These are phyloP conservation scores for Odontamblyopus lacepedii DNA, from an alignment of 2,797 vertebrate species.

Conservation along the genomic window DNA sequence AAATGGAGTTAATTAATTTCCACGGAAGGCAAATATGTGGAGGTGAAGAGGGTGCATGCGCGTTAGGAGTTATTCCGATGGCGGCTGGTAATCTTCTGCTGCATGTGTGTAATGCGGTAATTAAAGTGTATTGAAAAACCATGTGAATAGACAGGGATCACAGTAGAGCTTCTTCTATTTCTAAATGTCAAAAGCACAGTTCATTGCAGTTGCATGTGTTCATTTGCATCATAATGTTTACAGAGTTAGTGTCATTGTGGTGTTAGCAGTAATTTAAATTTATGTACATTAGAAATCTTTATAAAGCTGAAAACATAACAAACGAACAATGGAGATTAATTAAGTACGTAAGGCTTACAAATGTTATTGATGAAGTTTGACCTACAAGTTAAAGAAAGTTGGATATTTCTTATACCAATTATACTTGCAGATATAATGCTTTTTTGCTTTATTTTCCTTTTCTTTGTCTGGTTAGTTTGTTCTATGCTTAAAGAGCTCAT, in stretches of 20 bases:
- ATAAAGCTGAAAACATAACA: not conserved
- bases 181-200: slow-evolving; percentile 1
- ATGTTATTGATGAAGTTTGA: not conserved
- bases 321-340: not conserved
- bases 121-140: slow-evolving; percentile 19
- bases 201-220: not conserved
- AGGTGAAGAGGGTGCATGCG: slow-evolving; percentile 15
- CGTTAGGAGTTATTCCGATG: slow-evolving; percentile 41
- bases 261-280: not conserved
- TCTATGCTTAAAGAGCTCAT: no score
- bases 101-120: slow-evolving; percentile 21
- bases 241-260: not conserved
- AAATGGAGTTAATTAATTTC: slow-evolving; percentile 51
- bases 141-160: slow-evolving; percentile 6
- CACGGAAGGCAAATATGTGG: slow-evolving; percentile 53
- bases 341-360: not conserved
- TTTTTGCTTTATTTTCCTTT: no score
- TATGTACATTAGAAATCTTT: no score
- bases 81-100: slow-evolving; percentile 19
- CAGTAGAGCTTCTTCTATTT: not conserved
- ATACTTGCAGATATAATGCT: not conserved
- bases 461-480: no score
- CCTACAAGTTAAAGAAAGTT: not conserved
- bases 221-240: slow-evolving; percentile 10
- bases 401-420: not conserved